Conservation (phyloP, 2,888 invertebrate species). For the Polyploca ridens region DNA sequence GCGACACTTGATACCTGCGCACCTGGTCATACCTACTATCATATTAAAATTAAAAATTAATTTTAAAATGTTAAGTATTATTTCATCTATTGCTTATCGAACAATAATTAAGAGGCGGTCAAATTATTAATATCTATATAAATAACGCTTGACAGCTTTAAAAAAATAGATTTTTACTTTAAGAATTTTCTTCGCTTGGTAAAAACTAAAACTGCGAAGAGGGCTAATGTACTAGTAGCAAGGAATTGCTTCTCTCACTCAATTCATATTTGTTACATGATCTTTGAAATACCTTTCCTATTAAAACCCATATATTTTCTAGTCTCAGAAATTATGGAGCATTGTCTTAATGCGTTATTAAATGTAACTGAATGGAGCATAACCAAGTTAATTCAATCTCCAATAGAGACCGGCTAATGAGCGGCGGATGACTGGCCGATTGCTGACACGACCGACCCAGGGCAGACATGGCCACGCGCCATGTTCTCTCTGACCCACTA, state of each 20-base stretch:
- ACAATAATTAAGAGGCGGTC: too few species aligned
- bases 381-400: conserved; percentile 78
- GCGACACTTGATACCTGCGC: conserved; percentile 51
- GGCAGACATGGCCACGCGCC: conserved; percentile 53
- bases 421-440: conserved; percentile 73
- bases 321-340: conserved; percentile 20
- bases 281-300: too few species aligned
- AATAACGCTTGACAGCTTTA: neutral
- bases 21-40: conserved; percentile 45
- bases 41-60: conserved; percentile 20
- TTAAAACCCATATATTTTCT: neutral
- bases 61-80: neutral
- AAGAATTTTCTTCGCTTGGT: too few species aligned
- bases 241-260: too few species aligned
- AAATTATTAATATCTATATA: neutral
- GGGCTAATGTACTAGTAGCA: too few species aligned
- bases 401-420: conserved; percentile 73
- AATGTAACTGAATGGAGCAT: conserved; percentile 57
- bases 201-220: too few species aligned
- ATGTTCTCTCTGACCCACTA: conserved; percentile 54
- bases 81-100: neutral
- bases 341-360: conserved; percentile 72
- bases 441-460: conserved; percentile 51
- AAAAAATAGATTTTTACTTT: neutral
- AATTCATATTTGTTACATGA: too few species aligned